Evolutionary conservation across 2,888 invertebrate genomes (phyloP).

Genomic region (Muscina levida): DNA sequence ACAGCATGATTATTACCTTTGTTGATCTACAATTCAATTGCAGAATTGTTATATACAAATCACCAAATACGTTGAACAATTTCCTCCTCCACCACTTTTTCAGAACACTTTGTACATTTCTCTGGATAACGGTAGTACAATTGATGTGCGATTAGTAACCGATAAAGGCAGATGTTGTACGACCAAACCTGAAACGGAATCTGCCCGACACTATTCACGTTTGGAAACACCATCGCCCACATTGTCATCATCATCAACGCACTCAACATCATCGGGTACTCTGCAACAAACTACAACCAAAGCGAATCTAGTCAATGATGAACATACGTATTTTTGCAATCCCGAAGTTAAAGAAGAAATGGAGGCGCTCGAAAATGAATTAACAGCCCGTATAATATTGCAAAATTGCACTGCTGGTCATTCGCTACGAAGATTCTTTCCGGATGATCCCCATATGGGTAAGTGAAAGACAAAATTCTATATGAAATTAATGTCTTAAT

Average conservation of each 20-base stretch:
- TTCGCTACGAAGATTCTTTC: constrained; percentile 75
- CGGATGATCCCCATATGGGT: constrained; percentile 77
- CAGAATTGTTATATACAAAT: too few species aligned
- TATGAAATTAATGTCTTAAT: not conserved
- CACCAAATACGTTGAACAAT: too few species aligned
- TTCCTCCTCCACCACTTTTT: too few species aligned
- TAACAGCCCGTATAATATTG: constrained; percentile 77
- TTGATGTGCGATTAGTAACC: constrained; percentile 78
- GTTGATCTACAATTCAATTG: too few species aligned
- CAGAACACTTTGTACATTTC: constrained; percentile 75
- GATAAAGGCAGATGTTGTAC: constrained; percentile 75
- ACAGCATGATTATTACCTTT: too few species aligned
- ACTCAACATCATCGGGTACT: constrained; percentile 51
- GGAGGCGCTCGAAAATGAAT: constrained; percentile 72
- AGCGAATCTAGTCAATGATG: constrained; percentile 73
- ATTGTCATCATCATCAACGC: constrained; percentile 69
- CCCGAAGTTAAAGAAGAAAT: constrained; percentile 73
- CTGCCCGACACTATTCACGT: constrained; percentile 69
- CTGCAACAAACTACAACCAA: constrained; percentile 63
- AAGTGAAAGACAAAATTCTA: constrained; percentile 33
- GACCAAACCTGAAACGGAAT: constrained; percentile 69
- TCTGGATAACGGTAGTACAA: constrained; percentile 77
- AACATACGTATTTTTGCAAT: constrained; percentile 76
- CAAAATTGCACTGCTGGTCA: constrained; percentile 74
- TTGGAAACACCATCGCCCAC: constrained; percentile 73